Evolutionary conservation across 2,797 vertebrate species (phyloP).

Genomic region (Darevskia nairensis): DNA sequence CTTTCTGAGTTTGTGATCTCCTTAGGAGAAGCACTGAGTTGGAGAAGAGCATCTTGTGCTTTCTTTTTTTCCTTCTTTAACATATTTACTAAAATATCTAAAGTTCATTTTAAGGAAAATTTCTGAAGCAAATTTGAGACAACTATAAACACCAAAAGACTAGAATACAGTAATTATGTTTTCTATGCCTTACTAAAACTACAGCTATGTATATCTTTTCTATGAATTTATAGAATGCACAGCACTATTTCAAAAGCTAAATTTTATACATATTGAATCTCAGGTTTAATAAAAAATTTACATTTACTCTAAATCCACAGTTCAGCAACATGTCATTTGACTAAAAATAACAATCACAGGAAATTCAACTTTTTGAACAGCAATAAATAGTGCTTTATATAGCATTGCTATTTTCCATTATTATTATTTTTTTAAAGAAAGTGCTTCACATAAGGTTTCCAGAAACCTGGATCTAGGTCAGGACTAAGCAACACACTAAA

Average conservation of each 20-base stretch:
- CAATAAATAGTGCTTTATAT: conserved; percentile 44
- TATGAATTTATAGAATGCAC: conserved; percentile 17
- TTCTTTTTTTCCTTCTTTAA: conserved; percentile 91
- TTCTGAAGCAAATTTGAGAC: background rate
- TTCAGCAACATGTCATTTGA: conserved; percentile 34
- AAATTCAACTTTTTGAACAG: conserved; percentile 60
- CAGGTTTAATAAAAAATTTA: conserved; percentile 42
- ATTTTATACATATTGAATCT: conserved; percentile 26
- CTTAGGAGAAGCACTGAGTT: conserved; percentile 54
- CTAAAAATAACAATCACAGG: conserved; percentile 58
- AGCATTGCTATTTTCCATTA: conserved; percentile 37
- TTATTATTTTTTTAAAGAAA: conserved; percentile 19
- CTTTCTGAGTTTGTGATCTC: conserved; percentile 36
- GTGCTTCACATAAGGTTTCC: conserved; percentile 27
- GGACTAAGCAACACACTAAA: background rate
- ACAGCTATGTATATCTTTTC: background rate
- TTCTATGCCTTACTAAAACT: fast-evolving
- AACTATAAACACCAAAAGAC: conserved; percentile 42
- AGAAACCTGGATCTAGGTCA: conserved; percentile 9
- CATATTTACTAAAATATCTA: conserved; percentile 90
- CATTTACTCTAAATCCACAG: conserved; percentile 39
- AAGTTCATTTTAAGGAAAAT: conserved; percentile 76
- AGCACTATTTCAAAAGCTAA: conserved; percentile 24
- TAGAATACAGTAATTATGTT: conserved; percentile 14
- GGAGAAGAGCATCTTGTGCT: conserved; percentile 75